Percentiles rank a stretch among this genome's conserved stretches.
phyloP scores from a whole-genome alignment of 2,113 vertebrate genomes.

The Ginglymostoma cirratum region DNA sequence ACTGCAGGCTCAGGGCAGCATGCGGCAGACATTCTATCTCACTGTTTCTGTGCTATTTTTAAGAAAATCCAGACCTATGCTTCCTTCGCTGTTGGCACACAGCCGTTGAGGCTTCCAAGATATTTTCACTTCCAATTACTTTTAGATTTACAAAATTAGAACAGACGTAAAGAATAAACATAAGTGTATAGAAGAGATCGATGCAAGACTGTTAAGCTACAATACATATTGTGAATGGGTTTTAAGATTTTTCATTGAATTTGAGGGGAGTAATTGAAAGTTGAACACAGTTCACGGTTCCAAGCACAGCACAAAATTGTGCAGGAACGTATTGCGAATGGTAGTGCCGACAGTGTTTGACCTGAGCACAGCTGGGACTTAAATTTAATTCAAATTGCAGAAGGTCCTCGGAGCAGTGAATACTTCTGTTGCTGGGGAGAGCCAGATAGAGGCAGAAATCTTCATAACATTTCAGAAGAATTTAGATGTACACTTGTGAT shows the following conservation, averaged over 20 bases:
- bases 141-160: background rate
- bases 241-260: background rate
- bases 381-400: no score
- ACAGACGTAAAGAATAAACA: background rate
- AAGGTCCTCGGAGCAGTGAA: no score
- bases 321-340: no score
- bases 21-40: background rate
- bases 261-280: background rate
- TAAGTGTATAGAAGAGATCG: background rate
- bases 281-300: background rate
- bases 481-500: no score
- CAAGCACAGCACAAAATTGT: background rate
- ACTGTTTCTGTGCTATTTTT: background rate
- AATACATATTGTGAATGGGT: background rate
- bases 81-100: background rate
- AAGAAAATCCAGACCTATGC: background rate
- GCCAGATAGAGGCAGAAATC: no score
- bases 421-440: no score
- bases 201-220: background rate
- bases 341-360: no score
- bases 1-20: background rate
- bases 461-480: no score
- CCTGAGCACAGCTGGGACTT: no score
- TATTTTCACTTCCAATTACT: background rate
- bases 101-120: background rate